Conservation (phyloP, 2,797 vertebrate species). For the Mycteria americana region DNA sequence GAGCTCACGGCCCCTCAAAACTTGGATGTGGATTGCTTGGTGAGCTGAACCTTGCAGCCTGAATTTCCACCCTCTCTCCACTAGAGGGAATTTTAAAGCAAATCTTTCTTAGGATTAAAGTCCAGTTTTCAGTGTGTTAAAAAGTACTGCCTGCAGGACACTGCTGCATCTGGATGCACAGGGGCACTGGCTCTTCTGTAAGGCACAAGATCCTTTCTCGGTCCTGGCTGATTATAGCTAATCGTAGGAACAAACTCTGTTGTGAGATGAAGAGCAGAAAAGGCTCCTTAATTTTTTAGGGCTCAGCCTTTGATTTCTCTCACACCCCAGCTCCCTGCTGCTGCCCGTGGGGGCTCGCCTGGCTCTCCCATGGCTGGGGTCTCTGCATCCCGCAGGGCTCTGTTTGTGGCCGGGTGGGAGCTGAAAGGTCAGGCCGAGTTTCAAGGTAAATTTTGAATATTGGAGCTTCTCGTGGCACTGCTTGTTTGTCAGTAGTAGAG, state of each 20-base stretch:
- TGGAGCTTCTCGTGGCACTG: accelerated
- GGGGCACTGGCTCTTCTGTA: not conserved
- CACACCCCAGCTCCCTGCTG: not conserved
- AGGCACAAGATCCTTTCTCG: not conserved
- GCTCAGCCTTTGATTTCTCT: not conserved
- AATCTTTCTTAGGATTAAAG: not conserved
- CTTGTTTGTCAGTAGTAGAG: not conserved
- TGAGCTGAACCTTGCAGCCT: not conserved
- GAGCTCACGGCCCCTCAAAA: not conserved
- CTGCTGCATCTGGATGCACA: accelerated
- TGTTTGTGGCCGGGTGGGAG: not conserved
- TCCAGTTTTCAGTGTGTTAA: not conserved
- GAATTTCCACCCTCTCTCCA: not conserved
- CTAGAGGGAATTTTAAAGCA: not conserved
- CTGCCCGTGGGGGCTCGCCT: not conserved
- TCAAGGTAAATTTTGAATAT: accelerated
- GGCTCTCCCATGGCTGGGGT: not conserved
- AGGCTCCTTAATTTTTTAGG: not conserved
- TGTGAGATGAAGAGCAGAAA: not conserved
- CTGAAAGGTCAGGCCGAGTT: not conserved
- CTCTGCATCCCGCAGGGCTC: not conserved
- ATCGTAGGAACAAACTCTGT: too few species aligned
- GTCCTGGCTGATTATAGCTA: accelerated
- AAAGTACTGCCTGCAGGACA: accelerated
- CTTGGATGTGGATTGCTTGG: accelerated